Conservation (phyloP, 2,797 vertebrate species). For the Danio tinwini region DNA sequence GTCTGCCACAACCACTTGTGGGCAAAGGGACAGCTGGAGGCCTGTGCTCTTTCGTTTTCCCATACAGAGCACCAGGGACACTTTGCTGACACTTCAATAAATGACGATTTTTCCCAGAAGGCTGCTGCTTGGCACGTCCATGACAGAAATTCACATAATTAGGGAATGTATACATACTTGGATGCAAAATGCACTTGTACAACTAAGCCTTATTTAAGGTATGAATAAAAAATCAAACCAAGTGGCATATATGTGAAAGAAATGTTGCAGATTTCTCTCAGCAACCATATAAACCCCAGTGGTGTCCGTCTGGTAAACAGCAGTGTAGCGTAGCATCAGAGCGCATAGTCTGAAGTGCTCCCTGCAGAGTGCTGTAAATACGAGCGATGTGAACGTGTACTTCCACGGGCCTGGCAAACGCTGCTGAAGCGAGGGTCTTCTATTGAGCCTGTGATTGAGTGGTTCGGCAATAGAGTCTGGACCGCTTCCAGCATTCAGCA, state of each 20-base stretch:
- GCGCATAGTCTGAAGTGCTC: slow-evolving; percentile 33
- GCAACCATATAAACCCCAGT: slow-evolving; percentile 18
- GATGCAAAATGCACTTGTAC: neutral
- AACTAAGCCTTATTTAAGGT: neutral
- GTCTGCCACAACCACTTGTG: slow-evolving; percentile 56
- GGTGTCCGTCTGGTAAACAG: slow-evolving; percentile 38
- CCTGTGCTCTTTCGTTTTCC: slow-evolving; percentile 46
- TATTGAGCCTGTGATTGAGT: slow-evolving; percentile 52
- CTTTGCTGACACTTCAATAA: slow-evolving; percentile 62
- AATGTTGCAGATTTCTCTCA: neutral
- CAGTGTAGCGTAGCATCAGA: slow-evolving; percentile 31
- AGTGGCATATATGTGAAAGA: neutral
- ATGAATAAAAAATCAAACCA: slow-evolving; percentile 8
- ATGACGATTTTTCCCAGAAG: slow-evolving; percentile 56
- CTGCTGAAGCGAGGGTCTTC: slow-evolving; percentile 28
- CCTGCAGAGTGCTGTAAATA: slow-evolving; percentile 47
- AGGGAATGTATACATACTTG: slow-evolving; percentile 22
- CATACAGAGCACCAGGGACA: slow-evolving; percentile 47
- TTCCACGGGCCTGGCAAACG: slow-evolving; percentile 34
- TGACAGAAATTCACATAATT: slow-evolving; percentile 30
- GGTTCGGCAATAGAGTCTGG: slow-evolving; percentile 53
- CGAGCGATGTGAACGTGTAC: slow-evolving; percentile 31
- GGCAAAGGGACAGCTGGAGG: slow-evolving; percentile 62
- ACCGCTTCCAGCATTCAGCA: slow-evolving; percentile 50
- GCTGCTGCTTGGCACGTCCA: slow-evolving; percentile 32